Evolutionary conservation across 2,797 vertebrate species (phyloP).

Genomic region (Jordanella pulchra): DNA sequence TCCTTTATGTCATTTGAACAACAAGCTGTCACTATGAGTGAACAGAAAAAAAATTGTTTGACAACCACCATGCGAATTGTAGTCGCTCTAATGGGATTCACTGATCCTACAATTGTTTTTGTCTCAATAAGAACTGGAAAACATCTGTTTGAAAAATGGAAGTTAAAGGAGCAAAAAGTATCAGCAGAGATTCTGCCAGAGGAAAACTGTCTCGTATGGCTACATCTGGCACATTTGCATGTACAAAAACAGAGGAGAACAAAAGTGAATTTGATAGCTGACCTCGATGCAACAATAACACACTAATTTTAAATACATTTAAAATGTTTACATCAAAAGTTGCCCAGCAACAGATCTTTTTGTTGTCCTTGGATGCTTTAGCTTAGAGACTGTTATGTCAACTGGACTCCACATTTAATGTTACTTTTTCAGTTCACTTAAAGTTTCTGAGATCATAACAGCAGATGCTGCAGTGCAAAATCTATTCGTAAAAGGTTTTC

Average conservation of each 20-base stretch:
- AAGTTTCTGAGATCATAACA: slow-evolving; percentile 28
- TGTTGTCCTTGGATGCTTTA: not conserved
- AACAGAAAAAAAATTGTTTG: slow-evolving; percentile 50
- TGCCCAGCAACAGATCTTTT: not conserved
- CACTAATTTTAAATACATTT: not conserved
- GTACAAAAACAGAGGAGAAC: no score
- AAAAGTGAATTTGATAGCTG: not conserved
- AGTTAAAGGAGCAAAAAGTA: not conserved
- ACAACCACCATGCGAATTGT: slow-evolving; percentile 51
- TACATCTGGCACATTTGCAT: not conserved
- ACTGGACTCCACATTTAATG: slow-evolving; percentile 19
- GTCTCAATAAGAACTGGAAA: not conserved
- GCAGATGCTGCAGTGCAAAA: slow-evolving; percentile 19
- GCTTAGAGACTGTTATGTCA: not conserved
- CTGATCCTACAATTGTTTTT: slow-evolving; percentile 42
- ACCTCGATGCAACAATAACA: not conserved
- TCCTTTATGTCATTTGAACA: slow-evolving; percentile 60
- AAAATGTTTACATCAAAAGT: not conserved
- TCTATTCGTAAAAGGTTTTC: slow-evolving; percentile 41
- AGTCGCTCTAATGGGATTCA: slow-evolving; percentile 37
- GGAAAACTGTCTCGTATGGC: not conserved
- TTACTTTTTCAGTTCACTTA: slow-evolving; percentile 28
- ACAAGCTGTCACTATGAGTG: slow-evolving; percentile 40
- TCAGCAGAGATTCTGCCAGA: not conserved
- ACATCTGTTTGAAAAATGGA: not conserved